phyloP scores from a whole-genome alignment of 2,888 invertebrate species.

The Pristionchus mayeri region DNA sequence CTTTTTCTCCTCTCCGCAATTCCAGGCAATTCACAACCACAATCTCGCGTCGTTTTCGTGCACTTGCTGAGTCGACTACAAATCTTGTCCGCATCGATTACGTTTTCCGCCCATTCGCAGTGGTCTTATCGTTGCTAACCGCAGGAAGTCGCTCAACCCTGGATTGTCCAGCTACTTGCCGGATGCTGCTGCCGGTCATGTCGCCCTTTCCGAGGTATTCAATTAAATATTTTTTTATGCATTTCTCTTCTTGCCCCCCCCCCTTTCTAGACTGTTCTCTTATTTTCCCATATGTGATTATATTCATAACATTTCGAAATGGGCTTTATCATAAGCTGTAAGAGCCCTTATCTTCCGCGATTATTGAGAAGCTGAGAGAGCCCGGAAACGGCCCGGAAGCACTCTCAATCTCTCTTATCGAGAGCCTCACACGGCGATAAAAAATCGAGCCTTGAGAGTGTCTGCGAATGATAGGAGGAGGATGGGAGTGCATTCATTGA shows the following conservation, averaged over 20 bases:
- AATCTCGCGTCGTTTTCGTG: no score
- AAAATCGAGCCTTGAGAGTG: not conserved
- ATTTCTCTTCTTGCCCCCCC: no score
- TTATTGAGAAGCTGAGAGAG: no score
- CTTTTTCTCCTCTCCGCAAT: no score
- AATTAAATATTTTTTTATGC: not conserved
- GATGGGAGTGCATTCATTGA: not conserved
- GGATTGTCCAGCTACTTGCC: slow-evolving; percentile 2
- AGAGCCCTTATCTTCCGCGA: no score
- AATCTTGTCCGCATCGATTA: not conserved
- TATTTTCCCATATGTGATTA: no score
- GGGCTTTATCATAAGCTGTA: no score
- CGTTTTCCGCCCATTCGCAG: not conserved
- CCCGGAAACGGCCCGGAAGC: not conserved
- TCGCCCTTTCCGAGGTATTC: slow-evolving; percentile 28
- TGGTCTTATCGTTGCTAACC: not conserved
- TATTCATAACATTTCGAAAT: no score
- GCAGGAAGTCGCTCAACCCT: slow-evolving; percentile 30
- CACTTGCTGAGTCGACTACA: not conserved
- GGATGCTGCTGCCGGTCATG: not conserved
- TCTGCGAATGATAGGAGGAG: not conserved
- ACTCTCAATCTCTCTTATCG: slow-evolving; percentile 4
- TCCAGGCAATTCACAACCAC: no score
- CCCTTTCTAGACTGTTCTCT: no score
- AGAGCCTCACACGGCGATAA: slow-evolving; percentile 10